Evolutionary conservation across 1,140 invertebrate genomes (phyloP).

Genomic region (Chrysoperla carnea): DNA sequence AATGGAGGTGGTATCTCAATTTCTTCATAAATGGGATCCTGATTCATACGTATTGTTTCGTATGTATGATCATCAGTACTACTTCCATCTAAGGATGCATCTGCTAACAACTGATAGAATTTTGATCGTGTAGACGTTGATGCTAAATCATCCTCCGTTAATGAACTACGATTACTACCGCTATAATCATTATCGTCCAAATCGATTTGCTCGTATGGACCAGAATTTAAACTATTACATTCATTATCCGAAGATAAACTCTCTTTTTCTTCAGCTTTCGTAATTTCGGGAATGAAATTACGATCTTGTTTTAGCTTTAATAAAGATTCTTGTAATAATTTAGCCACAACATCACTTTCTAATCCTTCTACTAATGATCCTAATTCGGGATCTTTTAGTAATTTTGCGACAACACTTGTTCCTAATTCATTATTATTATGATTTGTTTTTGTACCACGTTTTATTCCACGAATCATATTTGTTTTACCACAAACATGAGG

Average conservation of each 20-base stretch:
- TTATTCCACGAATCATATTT: slow-evolving; percentile 11
- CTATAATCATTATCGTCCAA: slow-evolving; percentile 18
- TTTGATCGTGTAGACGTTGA: slow-evolving; percentile 36
- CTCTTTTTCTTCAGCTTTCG: slow-evolving; percentile 30
- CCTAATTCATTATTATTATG: slow-evolving; percentile 12
- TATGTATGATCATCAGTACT: slow-evolving; percentile 47
- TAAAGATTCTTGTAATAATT: slow-evolving; percentile 42
- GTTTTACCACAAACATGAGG: slow-evolving; percentile 50
- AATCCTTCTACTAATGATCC: slow-evolving; percentile 36
- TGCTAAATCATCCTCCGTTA: slow-evolving; percentile 33
- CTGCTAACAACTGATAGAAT: slow-evolving; percentile 48
- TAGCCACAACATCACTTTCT: slow-evolving; percentile 33
- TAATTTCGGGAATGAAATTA: slow-evolving; percentile 22
- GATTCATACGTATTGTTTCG: slow-evolving; percentile 51
- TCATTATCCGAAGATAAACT: slow-evolving; percentile 19
- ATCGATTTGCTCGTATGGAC: slow-evolving; percentile 6
- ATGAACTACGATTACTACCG: slow-evolving; percentile 17
- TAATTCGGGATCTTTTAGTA: slow-evolving; percentile 38
- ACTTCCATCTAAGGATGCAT: slow-evolving; percentile 30
- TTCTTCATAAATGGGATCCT: slow-evolving; percentile 77
- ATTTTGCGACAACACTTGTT: slow-evolving; percentile 28
- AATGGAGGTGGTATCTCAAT: slow-evolving; percentile 64
- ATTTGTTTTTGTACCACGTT: slow-evolving; percentile 2
- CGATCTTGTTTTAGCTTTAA: slow-evolving; percentile 35
- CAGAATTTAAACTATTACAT: slow-evolving; percentile 19